Evolutionary conservation across 2,888 invertebrate genomes (phyloP).

Genomic region (Nomada fabriciana): DNA sequence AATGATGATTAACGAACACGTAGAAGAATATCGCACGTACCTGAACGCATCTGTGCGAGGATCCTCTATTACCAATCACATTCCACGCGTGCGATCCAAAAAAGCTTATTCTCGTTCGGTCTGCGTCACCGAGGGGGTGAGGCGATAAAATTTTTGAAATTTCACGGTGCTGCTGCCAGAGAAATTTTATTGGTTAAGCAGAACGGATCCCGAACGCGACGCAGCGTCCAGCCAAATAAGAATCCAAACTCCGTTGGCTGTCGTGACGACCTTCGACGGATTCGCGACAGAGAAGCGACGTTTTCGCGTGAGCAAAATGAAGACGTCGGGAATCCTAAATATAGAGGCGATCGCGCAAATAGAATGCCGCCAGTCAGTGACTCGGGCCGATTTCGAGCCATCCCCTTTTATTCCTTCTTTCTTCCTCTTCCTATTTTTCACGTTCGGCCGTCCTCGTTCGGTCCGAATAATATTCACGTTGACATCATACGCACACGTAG

Average conservation of each 20-base stretch:
- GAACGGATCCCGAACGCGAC: constrained; percentile 10
- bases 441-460: constrained; percentile 35
- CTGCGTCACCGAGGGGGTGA: not conserved
- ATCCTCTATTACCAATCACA: constrained; percentile 1
- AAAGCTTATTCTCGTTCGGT: not conserved
- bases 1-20: too few species aligned
- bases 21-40: not conserved
- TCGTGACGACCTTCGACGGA: constrained; percentile 60
- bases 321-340: constrained; percentile 71
- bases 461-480: constrained; percentile 64
- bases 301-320: constrained; percentile 58
- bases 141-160: constrained; percentile 20
- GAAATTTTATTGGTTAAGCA: constrained; percentile 25
- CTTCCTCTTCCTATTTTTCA: constrained; percentile 61
- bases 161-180: constrained; percentile 26
- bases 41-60: not conserved
- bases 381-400: constrained; percentile 60
- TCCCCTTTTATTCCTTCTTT: constrained; percentile 44
- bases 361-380: constrained; percentile 71
- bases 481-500: constrained; percentile 65
- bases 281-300: constrained; percentile 53
- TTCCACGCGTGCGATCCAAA: not conserved
- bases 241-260: constrained; percentile 43
- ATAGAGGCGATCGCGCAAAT: constrained; percentile 74
- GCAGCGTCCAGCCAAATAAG: constrained; percentile 33